phyloP scores from a whole-genome alignment of 2,888 invertebrate genomes.

The Anoplius nigerrimus region DNA sequence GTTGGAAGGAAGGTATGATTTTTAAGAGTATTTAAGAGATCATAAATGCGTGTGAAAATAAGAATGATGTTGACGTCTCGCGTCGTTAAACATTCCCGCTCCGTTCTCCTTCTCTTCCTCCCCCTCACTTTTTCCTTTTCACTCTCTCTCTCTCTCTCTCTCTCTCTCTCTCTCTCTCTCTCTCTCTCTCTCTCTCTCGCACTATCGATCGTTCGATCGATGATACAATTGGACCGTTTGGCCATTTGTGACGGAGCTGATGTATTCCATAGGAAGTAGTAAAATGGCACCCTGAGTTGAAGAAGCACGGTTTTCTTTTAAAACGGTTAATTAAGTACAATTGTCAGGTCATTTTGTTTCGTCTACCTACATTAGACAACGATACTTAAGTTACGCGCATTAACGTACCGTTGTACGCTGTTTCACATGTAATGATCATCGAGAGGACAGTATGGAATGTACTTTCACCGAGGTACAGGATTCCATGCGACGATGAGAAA shows the following conservation, averaged over 20 bases:
- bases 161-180: neutral
- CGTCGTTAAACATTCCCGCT: slow-evolving; percentile 8
- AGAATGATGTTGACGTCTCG: slow-evolving; percentile 13
- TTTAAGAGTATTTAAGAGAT: slow-evolving; percentile 29
- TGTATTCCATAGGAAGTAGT: slow-evolving; percentile 27
- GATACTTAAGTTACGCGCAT: slow-evolving; percentile 10
- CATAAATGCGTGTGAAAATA: slow-evolving; percentile 23
- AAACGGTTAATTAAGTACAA: slow-evolving; percentile 41
- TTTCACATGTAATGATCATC: slow-evolving; percentile 14
- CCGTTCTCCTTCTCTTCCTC: no score
- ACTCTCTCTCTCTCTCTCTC: no score
- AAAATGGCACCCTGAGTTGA: slow-evolving; percentile 73
- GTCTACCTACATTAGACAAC: slow-evolving; percentile 15
- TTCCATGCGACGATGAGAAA: slow-evolving; percentile 17
- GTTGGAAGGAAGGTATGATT: slow-evolving; percentile 28
- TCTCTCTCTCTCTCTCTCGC: slow-evolving; percentile 3
- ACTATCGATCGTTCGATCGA: slow-evolving; percentile 4
- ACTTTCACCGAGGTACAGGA: slow-evolving; percentile 43
- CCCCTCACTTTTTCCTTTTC: no score
- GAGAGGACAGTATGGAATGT: slow-evolving; percentile 37
- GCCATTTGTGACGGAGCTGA: slow-evolving; percentile 36
- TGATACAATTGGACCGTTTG: slow-evolving; percentile 23
- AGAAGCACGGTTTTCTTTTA: slow-evolving; percentile 64
- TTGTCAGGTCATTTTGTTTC: slow-evolving; percentile 22
- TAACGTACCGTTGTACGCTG: no score